phyloP scores from a whole-genome alignment of 2,888 invertebrate genomes.

The Hypselothyrea guttata region DNA sequence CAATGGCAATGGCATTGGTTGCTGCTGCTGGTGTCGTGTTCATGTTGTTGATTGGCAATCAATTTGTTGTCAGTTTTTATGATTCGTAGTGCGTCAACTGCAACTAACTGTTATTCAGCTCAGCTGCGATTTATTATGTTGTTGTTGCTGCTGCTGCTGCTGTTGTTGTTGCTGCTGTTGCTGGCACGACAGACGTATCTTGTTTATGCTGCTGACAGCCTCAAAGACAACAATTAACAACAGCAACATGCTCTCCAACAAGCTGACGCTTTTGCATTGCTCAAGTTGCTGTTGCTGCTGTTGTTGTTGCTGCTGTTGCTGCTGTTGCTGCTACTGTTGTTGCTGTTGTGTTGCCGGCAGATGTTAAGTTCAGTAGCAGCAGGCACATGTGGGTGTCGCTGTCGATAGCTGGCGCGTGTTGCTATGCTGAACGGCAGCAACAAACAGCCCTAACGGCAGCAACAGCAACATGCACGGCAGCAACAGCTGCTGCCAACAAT shows the following conservation, averaged over 20 bases:
- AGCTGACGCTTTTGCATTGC: slow-evolving; percentile 1
- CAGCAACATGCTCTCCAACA: slow-evolving; percentile 10
- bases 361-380: slow-evolving; percentile 15
- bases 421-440: slow-evolving; percentile 21
- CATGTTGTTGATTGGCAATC: slow-evolving; percentile 76
- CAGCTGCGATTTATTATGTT: slow-evolving; percentile 59
- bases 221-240: slow-evolving; percentile 10
- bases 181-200: slow-evolving; percentile 25
- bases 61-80: slow-evolving; percentile 76
- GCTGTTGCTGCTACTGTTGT: no score
- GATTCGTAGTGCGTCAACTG: slow-evolving; percentile 74
- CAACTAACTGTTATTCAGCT: slow-evolving; percentile 61
- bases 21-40: slow-evolving; percentile 63
- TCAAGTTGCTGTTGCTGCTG: neutral
- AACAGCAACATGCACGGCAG: slow-evolving; percentile 19
- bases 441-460: slow-evolving; percentile 14
- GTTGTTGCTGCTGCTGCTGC: slow-evolving; percentile 30
- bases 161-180: slow-evolving; percentile 40
- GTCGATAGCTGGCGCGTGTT: slow-evolving; percentile 45
- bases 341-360: neutral
- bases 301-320: no score
- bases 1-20: slow-evolving; percentile 16
- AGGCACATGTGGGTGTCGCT: slow-evolving; percentile 45
- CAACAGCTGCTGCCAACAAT: slow-evolving; percentile 38
- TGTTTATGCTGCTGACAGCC: slow-evolving; percentile 33